Evolutionary conservation across 2,113 vertebrate genomes (phyloP), one percentile per base, ranked within the genome.

Genomic region (Amphiprion ocellaris): DNA sequence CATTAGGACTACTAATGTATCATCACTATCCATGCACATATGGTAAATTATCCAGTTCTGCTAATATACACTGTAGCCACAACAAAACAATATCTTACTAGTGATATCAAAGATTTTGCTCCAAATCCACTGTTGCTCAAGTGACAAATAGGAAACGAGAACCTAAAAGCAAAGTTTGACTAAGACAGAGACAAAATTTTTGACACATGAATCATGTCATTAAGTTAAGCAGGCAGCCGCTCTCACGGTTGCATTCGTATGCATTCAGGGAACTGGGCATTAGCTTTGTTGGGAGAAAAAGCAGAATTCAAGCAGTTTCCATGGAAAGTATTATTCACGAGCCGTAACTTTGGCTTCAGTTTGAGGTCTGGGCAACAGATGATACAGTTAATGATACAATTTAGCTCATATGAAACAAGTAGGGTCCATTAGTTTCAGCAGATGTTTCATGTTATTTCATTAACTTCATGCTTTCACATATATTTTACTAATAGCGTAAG

Each of bases 311-410:
- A 62, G 52, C 62, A 58, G 52, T 71, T 87, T 83, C 82, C 81
- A 62, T 84, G 90, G 82, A 91, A 91, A 88, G 77, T 73, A 46
- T 84, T 82, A 68, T 82, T 87, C 84, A 79, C 53, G 8, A 69
- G 61, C 64, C 7, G 61, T 79, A 88, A 85, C 72, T 59, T 55
- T 6, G 9, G 19, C 70, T 84, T 82, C 87, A 81, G 70, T 82
- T 33, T 52, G 74, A 71, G 53, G 54, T 59, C 86, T 85, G 83
- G 75, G 74, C 62, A 90, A 68, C 86, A 83, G 76, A 91, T 91
- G 70, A 91, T 72, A 47, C 16, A 69, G 71, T 55, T 83, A 54
- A 17, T 17, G 14, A 70, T 71, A 47, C n/a, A 78, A 21, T 66
- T 44, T 39, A 52, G 44, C 69, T 68, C 53, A 30, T 82, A 72